phyloP scores from a whole-genome alignment of 2,797 vertebrate genomes.

The Urocyon cinereoargenteus region DNA sequence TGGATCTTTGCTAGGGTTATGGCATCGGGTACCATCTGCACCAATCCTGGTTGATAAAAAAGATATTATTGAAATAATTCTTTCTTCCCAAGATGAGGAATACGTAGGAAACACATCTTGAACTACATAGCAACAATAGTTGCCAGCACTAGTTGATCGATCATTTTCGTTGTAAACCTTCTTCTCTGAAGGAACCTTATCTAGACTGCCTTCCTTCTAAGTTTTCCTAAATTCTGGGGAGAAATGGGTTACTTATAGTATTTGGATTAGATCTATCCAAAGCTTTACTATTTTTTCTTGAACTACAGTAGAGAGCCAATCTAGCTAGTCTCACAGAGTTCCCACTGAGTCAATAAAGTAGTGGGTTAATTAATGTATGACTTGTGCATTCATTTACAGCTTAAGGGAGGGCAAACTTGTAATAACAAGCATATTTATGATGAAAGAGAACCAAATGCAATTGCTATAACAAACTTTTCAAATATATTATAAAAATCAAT shows the following conservation, averaged over 20 bases:
- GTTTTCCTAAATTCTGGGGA: background rate
- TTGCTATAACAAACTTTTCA: background rate
- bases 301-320: background rate
- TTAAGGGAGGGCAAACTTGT: background rate
- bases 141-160: background rate
- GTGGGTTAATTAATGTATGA: background rate
- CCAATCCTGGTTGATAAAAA: conserved; percentile 82
- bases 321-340: background rate
- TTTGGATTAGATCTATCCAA: background rate
- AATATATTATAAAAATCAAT: conserved; percentile 53
- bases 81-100: background rate
- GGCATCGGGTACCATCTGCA: conserved; percentile 89
- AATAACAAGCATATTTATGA: background rate
- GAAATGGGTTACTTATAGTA: background rate
- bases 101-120: background rate
- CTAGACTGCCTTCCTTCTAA: background rate
- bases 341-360: background rate
- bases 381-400: background rate
- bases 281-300: background rate
- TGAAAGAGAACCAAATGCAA: background rate
- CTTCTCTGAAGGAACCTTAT: background rate
- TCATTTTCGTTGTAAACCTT: background rate
- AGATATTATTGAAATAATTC: conserved; percentile 8
- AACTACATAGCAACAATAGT: background rate
- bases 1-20: conserved; percentile 88